Evolutionary conservation across 2,888 invertebrate genomes (phyloP), one percentile per base, ranked within the genome.

Genomic region (Orthonevra nobilis): DNA sequence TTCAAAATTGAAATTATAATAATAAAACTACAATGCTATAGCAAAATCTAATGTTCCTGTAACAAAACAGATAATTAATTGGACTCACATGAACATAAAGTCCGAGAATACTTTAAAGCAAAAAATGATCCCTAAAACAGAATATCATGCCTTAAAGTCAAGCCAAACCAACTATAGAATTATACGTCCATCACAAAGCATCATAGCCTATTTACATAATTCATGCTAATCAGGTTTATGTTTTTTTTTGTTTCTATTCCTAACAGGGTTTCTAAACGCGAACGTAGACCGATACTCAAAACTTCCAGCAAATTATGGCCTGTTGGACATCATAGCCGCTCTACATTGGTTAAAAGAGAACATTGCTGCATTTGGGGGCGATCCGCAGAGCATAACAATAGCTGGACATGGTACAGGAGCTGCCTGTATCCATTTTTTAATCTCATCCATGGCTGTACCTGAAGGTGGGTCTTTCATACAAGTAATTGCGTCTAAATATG

Each of bases 361-460:
- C 89, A 96, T 98, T 52, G 96, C 93, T 0, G 94, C 94, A 58
- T 99, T 99, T 87, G 97, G 97, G 3, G 99, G 98, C 0, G 98
- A 98, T 89, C 93, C 96, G 0, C 93, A 94, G 32, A 95, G 96
- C 85, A 97, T 99, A 66, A 98, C 98, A 1, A 90, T 99, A 14
- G 93, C 97, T 87, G 98, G 98, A 0, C 98, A 98, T 86, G 98
- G 97, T 3, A 96, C 97, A 7, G 99, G 99, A 0, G 98, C 98
- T 0, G 97, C 98, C 1, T 95, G 97, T 85, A 97, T 98, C 63
- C 97, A 98, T 88, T 95, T 98, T 86, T 91, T 99, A 82, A 93
- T 98, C 89, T 95, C 98, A 28, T 97, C 98, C 23, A 94, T 96
- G 82, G 97, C 97, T 28, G 97, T 97, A 69, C 96, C 96, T 10